Evolutionary conservation across 1,140 invertebrate genomes (phyloP).

Genomic region (Aphis gossypii): DNA sequence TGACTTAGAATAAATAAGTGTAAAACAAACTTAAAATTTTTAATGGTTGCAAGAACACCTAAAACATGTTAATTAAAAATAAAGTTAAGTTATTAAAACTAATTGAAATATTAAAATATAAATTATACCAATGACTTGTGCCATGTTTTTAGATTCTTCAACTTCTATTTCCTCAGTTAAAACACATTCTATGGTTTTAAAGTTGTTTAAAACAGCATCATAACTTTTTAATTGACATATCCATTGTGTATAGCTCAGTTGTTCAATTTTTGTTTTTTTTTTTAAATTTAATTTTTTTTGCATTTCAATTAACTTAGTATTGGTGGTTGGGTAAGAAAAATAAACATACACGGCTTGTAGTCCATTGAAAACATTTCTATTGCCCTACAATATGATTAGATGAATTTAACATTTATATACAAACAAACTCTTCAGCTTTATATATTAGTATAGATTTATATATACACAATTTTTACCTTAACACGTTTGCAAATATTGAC

Average conservation of each 20-base stretch:
- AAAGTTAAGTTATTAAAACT: not conserved
- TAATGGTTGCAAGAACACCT: conserved; percentile 8
- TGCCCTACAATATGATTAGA: too few relatives aligned
- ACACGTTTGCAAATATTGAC: too few relatives aligned
- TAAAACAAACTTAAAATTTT: not conserved
- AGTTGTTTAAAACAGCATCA: not conserved
- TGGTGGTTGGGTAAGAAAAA: too few relatives aligned
- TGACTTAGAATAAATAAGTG: not conserved
- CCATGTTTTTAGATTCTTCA: not conserved
- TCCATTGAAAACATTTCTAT: too few relatives aligned
- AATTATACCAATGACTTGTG: conserved; percentile 1
- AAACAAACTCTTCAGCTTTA: too few relatives aligned
- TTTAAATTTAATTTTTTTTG: too few relatives aligned
- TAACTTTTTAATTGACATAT: not conserved
- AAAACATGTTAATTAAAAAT: not conserved
- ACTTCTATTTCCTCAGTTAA: conserved; percentile 12
- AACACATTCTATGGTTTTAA: not conserved
- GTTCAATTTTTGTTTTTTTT: too few relatives aligned
- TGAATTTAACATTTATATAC: too few relatives aligned
- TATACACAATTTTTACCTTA: too few relatives aligned
- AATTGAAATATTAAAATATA: not conserved
- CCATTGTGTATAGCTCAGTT: not conserved
- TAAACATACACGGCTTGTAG: too few relatives aligned
- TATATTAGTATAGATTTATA: too few relatives aligned
- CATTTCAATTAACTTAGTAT: too few relatives aligned